Evolutionary conservation across 37 sponge, comb jelly and placozoan genomes (phyloP).

Genomic region (Ianthella basta): DNA sequence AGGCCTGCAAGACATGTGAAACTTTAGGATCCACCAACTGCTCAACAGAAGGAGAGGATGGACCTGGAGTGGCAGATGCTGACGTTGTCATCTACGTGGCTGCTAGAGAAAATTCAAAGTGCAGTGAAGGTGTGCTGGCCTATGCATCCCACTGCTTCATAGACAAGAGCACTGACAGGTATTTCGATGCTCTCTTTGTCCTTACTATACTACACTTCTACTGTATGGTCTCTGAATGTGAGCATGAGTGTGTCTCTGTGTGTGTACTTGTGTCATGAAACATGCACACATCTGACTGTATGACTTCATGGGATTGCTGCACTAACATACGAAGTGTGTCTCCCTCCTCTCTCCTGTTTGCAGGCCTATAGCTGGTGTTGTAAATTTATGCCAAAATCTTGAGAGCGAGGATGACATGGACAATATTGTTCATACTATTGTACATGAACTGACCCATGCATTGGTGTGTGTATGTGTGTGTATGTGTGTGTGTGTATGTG

Average conservation of each 20-base stretch:
- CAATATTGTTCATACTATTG: constrained; percentile 45
- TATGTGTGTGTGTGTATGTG: not conserved
- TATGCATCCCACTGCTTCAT: constrained; percentile 69
- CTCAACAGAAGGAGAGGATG: constrained; percentile 36
- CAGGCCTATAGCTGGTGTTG: constrained; percentile 76
- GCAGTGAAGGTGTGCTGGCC: constrained; percentile 41
- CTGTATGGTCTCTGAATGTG: too few species aligned
- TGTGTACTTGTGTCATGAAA: too few species aligned
- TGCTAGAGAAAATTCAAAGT: constrained; percentile 17
- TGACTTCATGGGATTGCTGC: not conserved
- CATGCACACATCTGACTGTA: not conserved
- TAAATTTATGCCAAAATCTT: constrained; percentile 80
- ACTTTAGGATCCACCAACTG: not conserved
- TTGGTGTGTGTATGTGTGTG: constrained; percentile 34
- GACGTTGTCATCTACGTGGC: constrained; percentile 77
- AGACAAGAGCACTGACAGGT: constrained; percentile 62
- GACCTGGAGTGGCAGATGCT: constrained; percentile 65
- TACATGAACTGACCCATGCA: constrained; percentile 84
- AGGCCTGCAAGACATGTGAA: too few species aligned
- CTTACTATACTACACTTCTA: not conserved
- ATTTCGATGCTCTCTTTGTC: not conserved
- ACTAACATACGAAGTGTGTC: not conserved
- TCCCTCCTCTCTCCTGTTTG: not conserved
- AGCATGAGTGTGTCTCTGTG: too few species aligned
- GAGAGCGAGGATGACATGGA: not conserved